Percentiles rank a stretch among this genome's conserved stretches.
Evolutionary conservation across 1,140 invertebrate genomes (phyloP).

Genomic region (Drosophila fuyamai): DNA sequence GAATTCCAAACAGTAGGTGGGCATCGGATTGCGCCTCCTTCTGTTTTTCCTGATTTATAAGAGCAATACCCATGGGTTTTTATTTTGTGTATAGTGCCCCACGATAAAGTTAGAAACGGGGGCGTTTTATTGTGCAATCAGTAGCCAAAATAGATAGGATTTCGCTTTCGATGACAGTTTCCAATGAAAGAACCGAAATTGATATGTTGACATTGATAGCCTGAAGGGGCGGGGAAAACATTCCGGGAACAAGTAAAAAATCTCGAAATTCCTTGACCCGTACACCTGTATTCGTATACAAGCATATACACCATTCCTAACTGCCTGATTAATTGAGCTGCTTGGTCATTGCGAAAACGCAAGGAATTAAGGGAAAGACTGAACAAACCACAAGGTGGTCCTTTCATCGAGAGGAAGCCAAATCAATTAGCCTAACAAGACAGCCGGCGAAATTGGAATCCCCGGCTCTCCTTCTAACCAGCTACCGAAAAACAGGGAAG

Average conservation of each 20-base stretch:
- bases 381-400: slow-evolving; percentile 64
- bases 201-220: slow-evolving; percentile 76
- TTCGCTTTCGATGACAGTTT: slow-evolving; percentile 72
- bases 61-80: slow-evolving; percentile 7
- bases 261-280: slow-evolving; percentile 25
- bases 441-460: slow-evolving; percentile 50
- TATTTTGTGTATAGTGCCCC: background rate
- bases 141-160: slow-evolving; percentile 66
- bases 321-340: slow-evolving; percentile 76
- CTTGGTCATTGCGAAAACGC: slow-evolving; percentile 57
- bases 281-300: slow-evolving; percentile 30
- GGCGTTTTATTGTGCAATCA: slow-evolving; percentile 83
- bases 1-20: slow-evolving; percentile 54
- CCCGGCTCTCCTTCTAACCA: slow-evolving; percentile 38
- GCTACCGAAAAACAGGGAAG: slow-evolving; percentile 32
- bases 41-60: slow-evolving; percentile 61
- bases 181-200: slow-evolving; percentile 50
- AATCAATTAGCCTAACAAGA: slow-evolving; percentile 83
- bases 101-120: slow-evolving; percentile 13
- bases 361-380: slow-evolving; percentile 17
- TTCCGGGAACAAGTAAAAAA: slow-evolving; percentile 27
- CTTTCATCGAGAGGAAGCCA: slow-evolving; percentile 29
- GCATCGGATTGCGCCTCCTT: slow-evolving; percentile 12
- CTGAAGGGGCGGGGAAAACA: slow-evolving; percentile 1
- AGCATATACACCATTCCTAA: slow-evolving; percentile 21